Evolutionary conservation across 37 sponge, comb jelly and placozoan genomes (phyloP), one percentile per base, ranked within the genome.

Genomic region (Ianthella basta): DNA sequence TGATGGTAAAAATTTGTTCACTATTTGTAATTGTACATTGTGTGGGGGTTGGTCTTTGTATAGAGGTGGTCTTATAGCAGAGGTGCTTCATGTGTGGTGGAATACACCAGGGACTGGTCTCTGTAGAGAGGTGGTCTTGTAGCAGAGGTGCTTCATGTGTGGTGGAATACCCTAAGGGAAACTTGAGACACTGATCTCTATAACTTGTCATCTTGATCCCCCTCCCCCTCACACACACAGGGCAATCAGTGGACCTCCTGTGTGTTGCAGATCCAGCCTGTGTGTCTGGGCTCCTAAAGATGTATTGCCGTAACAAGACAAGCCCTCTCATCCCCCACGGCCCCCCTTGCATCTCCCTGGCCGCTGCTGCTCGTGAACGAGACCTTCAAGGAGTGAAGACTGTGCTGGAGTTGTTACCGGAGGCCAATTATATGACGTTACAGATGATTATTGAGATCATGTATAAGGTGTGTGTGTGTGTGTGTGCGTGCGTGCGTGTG

Each of bases 221-320:
- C 8, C 8, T 3, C 63, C 2, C 63, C 63, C 27, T 10, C 4
- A 5, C 14, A 4, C 14, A 56, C 41, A 38, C 65, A 91, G 94
- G 88, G 0, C 56, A 89, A 19, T 74, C 82, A 0, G 87, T 94
- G 23, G 92, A 95, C 67, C 70, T 95, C 74, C 60, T 24, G 4
- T 83, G 79, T 0, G 82, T 90, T 0, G 20, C 84, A 37, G 93
- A 96, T 39, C 97, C 97, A 24, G 88, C 94, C 88, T 87, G 81
- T 16, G 84, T 96, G 24, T 82, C 94, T 38, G 95, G 94, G 8
- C 67, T 96, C 67, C 88, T 96, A 59, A 96, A 96, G 83, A 56
- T 89, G 37, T 82, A 96, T 86, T 91, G 89, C 74, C 83, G 94
- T 60, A 91, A 96, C 69, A 33, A 65, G 66, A 60, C 83, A 44